Base-by-base conservation (phyloP, 2,797 vertebrate genomes). In the Mionectes olivaceus region DNA sequence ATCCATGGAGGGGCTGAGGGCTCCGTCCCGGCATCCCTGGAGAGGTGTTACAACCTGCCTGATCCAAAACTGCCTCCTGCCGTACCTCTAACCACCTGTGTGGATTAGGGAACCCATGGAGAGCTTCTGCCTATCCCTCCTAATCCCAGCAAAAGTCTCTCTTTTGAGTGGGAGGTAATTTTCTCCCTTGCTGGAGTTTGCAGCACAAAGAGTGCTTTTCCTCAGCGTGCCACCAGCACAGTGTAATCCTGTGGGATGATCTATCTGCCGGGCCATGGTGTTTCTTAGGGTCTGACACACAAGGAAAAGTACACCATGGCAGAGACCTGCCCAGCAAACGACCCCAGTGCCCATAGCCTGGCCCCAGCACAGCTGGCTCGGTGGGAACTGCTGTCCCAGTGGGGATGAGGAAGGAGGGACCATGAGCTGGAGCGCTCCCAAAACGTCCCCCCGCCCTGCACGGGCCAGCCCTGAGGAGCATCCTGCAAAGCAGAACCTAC, bases 281-380 rank as follows among this genome's bases (percentile, higher is more conserved):
- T 56, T 43, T 73, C 68, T 67, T 1, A 1, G 57, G 55, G 19
- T 70, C 35, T 81, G 61, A 22, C 13, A 32, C 3, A 1, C 52
- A 41, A 32, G 64, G 39, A 2, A 11, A 77, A 70, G 32, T 7
- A 32, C 17, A 15, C 21, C 2, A 1, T 19, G 65, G 44, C 35
- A 87, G 28, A 64, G 71, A 68, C 41, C 53, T 73, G 65, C 17
- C 23, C 32, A 1, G 35, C 7, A 10, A 55, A 50, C 2, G 2
- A 4, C 22, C 21, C 47, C 0, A 0, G 23, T 53, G 22, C 7
- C 67, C 6, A 0, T 50, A 63, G 79, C 53, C 19, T 32, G 50
- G 46, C 28, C 6, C 5, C 5, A 17, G 81, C 73, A 59, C 73
- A 55, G 53, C 53, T 9, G 1, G 18, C 5, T 67, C 7, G 0